These are phyloP conservation scores for Phalacrocorax brasilianus DNA, from an alignment of 2,113 vertebrate genomes.

Conservation along the genomic window DNA sequence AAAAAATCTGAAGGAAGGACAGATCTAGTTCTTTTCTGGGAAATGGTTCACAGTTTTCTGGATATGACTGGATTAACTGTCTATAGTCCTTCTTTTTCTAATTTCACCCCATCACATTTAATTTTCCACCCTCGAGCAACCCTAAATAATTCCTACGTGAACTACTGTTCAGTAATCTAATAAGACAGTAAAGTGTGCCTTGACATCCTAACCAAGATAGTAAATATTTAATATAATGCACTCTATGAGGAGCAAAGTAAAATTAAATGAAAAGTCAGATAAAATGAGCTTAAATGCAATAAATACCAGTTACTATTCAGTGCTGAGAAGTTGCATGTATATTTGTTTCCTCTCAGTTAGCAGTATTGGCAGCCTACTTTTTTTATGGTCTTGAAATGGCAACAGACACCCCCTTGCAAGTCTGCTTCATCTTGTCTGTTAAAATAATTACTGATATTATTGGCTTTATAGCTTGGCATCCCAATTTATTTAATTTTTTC, in stretches of 20 bases:
- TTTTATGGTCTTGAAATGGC: conserved; percentile 47
- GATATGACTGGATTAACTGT: neutral
- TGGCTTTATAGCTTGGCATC: conserved; percentile 5
- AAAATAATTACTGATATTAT: conserved; percentile 47
- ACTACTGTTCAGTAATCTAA: conserved; percentile 20
- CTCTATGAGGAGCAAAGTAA: conserved; percentile 35
- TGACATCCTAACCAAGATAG: conserved; percentile 47
- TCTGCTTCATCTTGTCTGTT: conserved; percentile 16
- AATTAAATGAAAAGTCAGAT: conserved; percentile 69
- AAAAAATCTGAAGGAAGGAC: neutral
- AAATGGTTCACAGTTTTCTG: conserved; percentile 1
- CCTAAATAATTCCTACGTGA: conserved; percentile 33
- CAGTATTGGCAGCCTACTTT: neutral
- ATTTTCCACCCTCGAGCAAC: neutral
- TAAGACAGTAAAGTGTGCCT: conserved; percentile 39
- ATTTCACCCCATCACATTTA: conserved; percentile 21
- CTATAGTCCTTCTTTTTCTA: conserved; percentile 10
- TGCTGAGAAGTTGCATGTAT: neutral
- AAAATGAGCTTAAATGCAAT: conserved; percentile 48
- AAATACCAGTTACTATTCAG: conserved; percentile 28
- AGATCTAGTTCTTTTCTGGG: neutral
- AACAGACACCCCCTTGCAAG: conserved; percentile 35
- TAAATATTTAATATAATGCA: conserved; percentile 67
- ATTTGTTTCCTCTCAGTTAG: conserved; percentile 21
- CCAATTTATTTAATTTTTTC: neutral